Conservation (phyloP, 2,113 vertebrate genomes). For the Channa maculata region DNA sequence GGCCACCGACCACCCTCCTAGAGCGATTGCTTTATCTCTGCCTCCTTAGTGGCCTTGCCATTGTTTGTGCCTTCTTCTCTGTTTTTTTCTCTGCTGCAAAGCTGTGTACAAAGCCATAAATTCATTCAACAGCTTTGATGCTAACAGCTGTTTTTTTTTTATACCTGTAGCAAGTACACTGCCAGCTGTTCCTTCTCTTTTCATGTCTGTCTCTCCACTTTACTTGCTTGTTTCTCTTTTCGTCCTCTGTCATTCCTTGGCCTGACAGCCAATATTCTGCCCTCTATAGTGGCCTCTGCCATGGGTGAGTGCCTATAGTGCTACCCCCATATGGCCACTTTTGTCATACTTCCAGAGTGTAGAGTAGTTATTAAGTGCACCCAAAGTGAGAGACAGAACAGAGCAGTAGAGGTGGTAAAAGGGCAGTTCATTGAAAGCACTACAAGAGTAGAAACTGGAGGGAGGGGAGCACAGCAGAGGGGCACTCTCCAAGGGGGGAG, state of each 20-base stretch:
- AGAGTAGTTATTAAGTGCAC: no score
- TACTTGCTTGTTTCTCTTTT: slow-evolving; percentile 4
- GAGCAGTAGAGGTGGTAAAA: no score
- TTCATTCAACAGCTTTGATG: slow-evolving; percentile 44
- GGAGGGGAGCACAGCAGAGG: no score
- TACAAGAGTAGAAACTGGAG: no score
- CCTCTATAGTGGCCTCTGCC: background rate
- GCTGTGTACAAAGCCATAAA: slow-evolving; percentile 14
- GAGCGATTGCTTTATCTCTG: slow-evolving; percentile 48
- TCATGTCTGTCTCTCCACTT: slow-evolving; percentile 9
- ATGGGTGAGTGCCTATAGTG: background rate
- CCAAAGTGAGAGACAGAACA: no score
- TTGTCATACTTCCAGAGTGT: background rate
- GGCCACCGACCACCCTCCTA: slow-evolving; percentile 25
- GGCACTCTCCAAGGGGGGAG: no score
- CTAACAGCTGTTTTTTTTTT: slow-evolving; percentile 14
- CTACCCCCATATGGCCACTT: background rate
- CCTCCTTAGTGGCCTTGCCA: slow-evolving; percentile 12
- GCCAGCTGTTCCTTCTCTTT: background rate
- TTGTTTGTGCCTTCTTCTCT: slow-evolving; percentile 29
- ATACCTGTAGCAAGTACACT: background rate
- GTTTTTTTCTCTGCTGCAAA: slow-evolving; percentile 24
- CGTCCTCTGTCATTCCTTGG: background rate
- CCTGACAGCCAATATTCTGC: slow-evolving; percentile 5
- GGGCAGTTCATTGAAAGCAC: no score